phyloP scores from a whole-genome alignment of 1,140 invertebrate genomes.

The Euwallacea similis region DNA sequence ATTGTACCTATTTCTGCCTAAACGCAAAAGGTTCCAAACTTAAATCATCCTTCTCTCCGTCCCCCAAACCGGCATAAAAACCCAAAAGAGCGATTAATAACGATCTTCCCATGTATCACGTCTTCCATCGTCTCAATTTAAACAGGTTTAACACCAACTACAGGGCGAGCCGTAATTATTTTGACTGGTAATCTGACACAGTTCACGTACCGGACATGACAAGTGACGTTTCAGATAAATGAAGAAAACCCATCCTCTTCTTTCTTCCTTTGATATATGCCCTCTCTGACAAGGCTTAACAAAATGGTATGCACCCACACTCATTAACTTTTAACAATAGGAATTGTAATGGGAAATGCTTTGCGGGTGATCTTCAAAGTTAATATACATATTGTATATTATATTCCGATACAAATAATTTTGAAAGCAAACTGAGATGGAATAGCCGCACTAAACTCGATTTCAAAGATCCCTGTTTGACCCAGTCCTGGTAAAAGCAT shows the following conservation, averaged over 20 bases:
- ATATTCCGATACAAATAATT: not conserved
- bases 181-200: slow-evolving; percentile 27
- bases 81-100: not conserved
- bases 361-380: not conserved
- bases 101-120: not conserved
- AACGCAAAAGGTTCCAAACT: too few species aligned
- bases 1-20: too few species aligned
- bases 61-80: too few species aligned
- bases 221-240: slow-evolving; percentile 17
- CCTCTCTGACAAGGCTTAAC: slow-evolving; percentile 8
- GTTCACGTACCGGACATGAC: slow-evolving; percentile 20
- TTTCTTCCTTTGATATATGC: slow-evolving; percentile 9
- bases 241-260: slow-evolving; percentile 9
- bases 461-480: not conserved
- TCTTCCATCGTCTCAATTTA: not conserved
- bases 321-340: slow-evolving; percentile 6
- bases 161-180: slow-evolving; percentile 15
- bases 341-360: not conserved
- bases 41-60: too few species aligned
- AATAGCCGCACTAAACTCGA: not conserved
- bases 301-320: slow-evolving; percentile 10
- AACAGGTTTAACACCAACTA: slow-evolving; percentile 5
- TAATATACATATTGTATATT: not conserved
- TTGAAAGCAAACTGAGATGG: not conserved
- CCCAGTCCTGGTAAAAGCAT: not conserved